A percentile compares a stretch with the other conserved stretches of the same genome.
Evolutionary conservation across 30 jellyfish, hydroid and myxozoan genomes (phyloP).

Genomic region (Chrysaora quinquecirrha): DNA sequence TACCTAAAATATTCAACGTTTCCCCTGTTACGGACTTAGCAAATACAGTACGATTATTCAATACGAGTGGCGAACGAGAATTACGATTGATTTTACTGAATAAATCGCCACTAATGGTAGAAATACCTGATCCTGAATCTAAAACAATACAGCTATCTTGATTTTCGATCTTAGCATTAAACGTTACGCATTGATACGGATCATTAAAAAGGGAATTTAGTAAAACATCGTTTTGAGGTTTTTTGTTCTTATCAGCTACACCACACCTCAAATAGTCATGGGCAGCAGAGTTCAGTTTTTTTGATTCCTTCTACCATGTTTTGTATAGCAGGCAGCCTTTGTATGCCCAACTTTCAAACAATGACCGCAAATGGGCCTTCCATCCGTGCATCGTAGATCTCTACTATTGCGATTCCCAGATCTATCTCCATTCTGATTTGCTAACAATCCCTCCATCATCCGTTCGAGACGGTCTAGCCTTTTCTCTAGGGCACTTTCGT

Average conservation of each 20-base stretch:
- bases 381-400: no score
- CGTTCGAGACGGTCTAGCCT: no score
- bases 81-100: slow-evolving; percentile 1
- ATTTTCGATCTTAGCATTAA: slow-evolving; percentile 10
- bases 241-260: slow-evolving; percentile 22
- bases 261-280: slow-evolving; percentile 33
- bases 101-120: slow-evolving; percentile 24
- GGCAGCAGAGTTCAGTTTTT: slow-evolving; percentile 34
- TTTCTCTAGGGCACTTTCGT: no score
- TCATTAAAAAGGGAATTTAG: not conserved
- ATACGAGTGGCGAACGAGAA: slow-evolving; percentile 9
- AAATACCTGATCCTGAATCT: slow-evolving; percentile 55
- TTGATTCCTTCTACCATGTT: not conserved
- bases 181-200: slow-evolving; percentile 33
- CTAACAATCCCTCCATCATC: no score
- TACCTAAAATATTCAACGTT: slow-evolving; percentile 15
- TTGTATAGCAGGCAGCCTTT: no score
- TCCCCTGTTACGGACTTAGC: slow-evolving; percentile 40
- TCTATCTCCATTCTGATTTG: not conserved
- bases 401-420: slow-evolving; percentile 1
- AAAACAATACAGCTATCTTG: slow-evolving; percentile 27
- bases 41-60: not conserved
- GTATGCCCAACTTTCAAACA: no score
- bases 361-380: no score
- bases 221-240: slow-evolving; percentile 8